Conservation (phyloP, 2,113 vertebrate genomes). For the Tauraco erythrolophus region DNA sequence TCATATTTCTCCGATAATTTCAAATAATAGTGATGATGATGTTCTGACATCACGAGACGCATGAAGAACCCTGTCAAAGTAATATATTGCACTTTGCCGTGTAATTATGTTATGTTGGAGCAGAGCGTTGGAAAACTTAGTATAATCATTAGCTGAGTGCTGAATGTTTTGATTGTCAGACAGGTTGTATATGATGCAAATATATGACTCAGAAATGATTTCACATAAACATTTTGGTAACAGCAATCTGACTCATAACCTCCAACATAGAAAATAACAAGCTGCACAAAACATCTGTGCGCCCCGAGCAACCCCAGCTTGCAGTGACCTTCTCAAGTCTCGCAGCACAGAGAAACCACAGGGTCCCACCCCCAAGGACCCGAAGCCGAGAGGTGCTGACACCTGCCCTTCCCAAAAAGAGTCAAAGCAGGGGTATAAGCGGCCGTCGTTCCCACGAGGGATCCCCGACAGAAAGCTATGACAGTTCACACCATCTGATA, state of each 20-base stretch:
- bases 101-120: constrained; percentile 76
- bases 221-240: constrained; percentile 84
- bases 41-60: constrained; percentile 34
- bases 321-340: constrained; percentile 37
- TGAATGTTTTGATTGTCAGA: constrained; percentile 84
- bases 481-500: background rate
- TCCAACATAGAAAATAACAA: constrained; percentile 80
- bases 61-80: constrained; percentile 67
- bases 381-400: background rate
- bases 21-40: constrained; percentile 25
- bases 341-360: background rate
- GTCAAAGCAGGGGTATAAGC: background rate
- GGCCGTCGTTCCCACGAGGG: background rate
- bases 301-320: constrained; percentile 53
- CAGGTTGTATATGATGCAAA: constrained; percentile 87
- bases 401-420: background rate
- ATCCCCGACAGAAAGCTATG: background rate
- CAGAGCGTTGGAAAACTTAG: constrained; percentile 78
- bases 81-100: constrained; percentile 58
- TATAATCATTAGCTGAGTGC: constrained; percentile 76
- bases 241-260: constrained; percentile 85
- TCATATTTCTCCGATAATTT: background rate
- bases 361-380: background rate
- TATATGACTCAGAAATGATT: constrained; percentile 87
- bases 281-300: constrained; percentile 80